These are phyloP conservation scores for Heliconius himera DNA, from an alignment of 1,140 invertebrate genomes.

Conservation along the genomic window DNA sequence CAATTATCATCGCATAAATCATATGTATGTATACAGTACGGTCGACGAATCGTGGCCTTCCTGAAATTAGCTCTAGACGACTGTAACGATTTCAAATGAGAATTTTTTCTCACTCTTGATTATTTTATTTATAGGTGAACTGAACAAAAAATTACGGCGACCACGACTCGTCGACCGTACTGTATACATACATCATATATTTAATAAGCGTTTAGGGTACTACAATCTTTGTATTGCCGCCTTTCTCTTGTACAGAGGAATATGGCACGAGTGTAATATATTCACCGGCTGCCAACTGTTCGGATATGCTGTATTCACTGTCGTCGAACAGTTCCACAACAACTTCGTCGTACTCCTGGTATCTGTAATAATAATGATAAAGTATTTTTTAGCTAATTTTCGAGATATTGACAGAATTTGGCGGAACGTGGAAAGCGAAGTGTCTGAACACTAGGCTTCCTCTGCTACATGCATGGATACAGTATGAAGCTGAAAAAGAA, in stretches of 20 bases:
- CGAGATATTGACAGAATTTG: neutral
- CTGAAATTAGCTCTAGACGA: too few species aligned
- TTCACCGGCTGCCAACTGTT: conserved; percentile 47
- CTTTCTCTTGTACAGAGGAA: conserved; percentile 44
- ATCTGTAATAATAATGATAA: conserved; percentile 41
- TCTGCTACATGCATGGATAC: too few species aligned
- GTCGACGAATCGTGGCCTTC: too few species aligned
- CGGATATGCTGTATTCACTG: conserved; percentile 52
- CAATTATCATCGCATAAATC: conserved; percentile 21
- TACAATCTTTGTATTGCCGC: conserved; percentile 45
- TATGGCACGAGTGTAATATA: conserved; percentile 47
- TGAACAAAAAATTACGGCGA: too few species aligned
- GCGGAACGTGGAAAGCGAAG: neutral
- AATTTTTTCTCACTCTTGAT: too few species aligned
- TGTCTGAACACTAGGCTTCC: neutral
- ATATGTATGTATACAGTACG: too few species aligned
- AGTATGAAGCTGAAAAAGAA: too few species aligned
- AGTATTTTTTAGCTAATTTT: too few species aligned
- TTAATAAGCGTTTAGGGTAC: conserved; percentile 41
- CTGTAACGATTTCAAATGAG: too few species aligned
- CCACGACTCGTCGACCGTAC: too few species aligned
- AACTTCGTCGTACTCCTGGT: conserved; percentile 63
- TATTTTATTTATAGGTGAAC: too few species aligned
- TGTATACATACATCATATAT: too few species aligned
- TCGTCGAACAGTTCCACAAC: conserved; percentile 59